Evolutionary conservation across 2,888 invertebrate genomes (phyloP), one percentile per base, ranked within the genome.

Genomic region (Argyra leucocephala): DNA sequence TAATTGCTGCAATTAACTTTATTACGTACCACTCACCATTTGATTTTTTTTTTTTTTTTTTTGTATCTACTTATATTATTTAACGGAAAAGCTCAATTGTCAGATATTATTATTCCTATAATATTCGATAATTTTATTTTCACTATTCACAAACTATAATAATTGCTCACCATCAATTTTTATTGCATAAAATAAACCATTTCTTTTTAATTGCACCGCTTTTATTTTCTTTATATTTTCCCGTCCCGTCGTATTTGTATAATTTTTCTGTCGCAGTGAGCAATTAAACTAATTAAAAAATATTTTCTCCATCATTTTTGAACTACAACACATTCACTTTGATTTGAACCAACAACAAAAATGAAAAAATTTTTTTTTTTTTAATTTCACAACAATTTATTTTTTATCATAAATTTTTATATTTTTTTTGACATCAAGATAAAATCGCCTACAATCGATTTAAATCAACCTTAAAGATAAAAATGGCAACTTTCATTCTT

Each of bases 101-200:
- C 1, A 31, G 12, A 6, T 31, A 10, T 31, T 6, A 31, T 31
- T 31, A 12, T 12, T 12, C 31, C 7, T 12, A 48, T 12, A 18
- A n/a, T 48, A 48, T 48, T 48, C n/a, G 48, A 48, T 48, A 48
- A 48, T 48, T 48, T 48, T 48, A 48, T 48, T 48, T 48, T 48
- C 48, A 48, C 48, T 18, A 48, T 48, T 48, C 5, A 48, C 48
- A 5, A 4, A 48, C 48, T 2, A n/a, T 48, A 48, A 48, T 48
- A 48, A 15, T 15, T 48, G 15, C 31, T 48, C 48, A 48, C 15
- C 12, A 48, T n/a, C 2, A 10, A 37, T 37, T 9, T 26, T 6
- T 26, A 37, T 15, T 31, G 31, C 31, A 37, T 15, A 15, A 9
- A 12, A 48, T 48, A 48, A n/a, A 48, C 48, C 48, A 48, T 48